A percentile compares a stretch with the other conserved stretches of the same genome.
Evolutionary conservation across 2,797 vertebrate genomes (phyloP).

Genomic region (Cuculus canorus): DNA sequence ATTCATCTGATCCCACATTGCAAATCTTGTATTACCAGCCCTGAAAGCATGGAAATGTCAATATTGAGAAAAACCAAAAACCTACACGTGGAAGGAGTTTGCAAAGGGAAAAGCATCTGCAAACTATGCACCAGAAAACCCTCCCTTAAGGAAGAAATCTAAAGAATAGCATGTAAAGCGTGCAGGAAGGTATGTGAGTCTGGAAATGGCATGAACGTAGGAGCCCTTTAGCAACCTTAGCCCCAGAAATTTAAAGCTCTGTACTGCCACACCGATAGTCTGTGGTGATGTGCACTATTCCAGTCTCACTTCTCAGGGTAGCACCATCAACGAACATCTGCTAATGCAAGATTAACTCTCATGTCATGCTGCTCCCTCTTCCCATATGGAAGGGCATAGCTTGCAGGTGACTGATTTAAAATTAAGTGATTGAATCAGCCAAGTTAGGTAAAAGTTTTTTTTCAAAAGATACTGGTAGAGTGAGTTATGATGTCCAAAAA

Average conservation of each 20-base stretch:
- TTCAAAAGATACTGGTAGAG: background rate
- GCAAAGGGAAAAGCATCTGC: background rate
- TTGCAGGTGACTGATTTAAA: background rate
- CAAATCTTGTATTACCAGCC: background rate
- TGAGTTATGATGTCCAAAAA: background rate
- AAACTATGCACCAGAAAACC: background rate
- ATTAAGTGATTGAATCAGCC: background rate
- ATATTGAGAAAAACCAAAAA: background rate
- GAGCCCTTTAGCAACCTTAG: background rate
- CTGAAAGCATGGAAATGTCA: background rate
- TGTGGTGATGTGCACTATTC: background rate
- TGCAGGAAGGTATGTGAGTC: background rate
- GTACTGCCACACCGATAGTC: background rate
- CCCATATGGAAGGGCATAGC: background rate
- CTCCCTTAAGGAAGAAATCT: background rate
- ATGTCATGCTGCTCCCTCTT: no score
- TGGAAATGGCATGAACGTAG: rapidly evolving
- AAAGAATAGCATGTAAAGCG: background rate
- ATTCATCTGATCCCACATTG: background rate
- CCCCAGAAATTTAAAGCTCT: background rate
- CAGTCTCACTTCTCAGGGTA: background rate
- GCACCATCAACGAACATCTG: background rate
- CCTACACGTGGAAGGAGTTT: background rate
- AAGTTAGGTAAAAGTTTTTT: background rate
- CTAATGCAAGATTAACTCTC: background rate